Evolutionary conservation across 2,888 invertebrate genomes (phyloP).

Genomic region (Dascillus cervinus): DNA sequence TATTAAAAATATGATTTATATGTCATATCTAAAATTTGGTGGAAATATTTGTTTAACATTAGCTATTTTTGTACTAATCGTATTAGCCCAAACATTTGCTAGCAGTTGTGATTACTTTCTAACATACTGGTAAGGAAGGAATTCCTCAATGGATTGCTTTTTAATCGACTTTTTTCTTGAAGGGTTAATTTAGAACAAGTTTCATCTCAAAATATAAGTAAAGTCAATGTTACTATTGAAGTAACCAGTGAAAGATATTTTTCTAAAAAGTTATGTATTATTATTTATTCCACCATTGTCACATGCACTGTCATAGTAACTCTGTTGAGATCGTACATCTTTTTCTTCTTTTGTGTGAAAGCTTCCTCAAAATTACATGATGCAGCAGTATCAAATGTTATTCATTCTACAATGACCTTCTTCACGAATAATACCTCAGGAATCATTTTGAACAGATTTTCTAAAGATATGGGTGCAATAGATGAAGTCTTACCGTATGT

Average conservation of each 20-base stretch:
- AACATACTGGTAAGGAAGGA: slow-evolving; percentile 60
- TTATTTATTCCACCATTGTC: slow-evolving; percentile 34
- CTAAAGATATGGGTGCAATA: slow-evolving; percentile 60
- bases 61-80: slow-evolving; percentile 53
- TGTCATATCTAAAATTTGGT: slow-evolving; percentile 62
- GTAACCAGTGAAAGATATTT: slow-evolving; percentile 1
- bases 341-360: slow-evolving; percentile 47
- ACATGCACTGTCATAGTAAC: slow-evolving; percentile 37
- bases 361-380: slow-evolving; percentile 52
- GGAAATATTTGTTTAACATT: slow-evolving; percentile 56
- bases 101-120: slow-evolving; percentile 75
- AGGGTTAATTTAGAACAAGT: slow-evolving; percentile 36
- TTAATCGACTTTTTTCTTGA: slow-evolving; percentile 9
- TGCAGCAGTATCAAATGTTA: slow-evolving; percentile 46
- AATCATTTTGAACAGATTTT: slow-evolving; percentile 61
- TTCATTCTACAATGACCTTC: slow-evolving; percentile 58
- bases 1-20: slow-evolving; percentile 46
- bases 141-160: slow-evolving; percentile 30
- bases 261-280: slow-evolving; percentile 33
- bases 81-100: slow-evolving; percentile 60
- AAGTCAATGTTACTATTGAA: too few species aligned
- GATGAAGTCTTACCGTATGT: slow-evolving; percentile 49
- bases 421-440: slow-evolving; percentile 62
- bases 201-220: too few species aligned
- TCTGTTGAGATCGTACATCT: slow-evolving; percentile 43